Evolutionary conservation across 2,113 vertebrate species (phyloP).

Genomic region (Aplodontia rufa): DNA sequence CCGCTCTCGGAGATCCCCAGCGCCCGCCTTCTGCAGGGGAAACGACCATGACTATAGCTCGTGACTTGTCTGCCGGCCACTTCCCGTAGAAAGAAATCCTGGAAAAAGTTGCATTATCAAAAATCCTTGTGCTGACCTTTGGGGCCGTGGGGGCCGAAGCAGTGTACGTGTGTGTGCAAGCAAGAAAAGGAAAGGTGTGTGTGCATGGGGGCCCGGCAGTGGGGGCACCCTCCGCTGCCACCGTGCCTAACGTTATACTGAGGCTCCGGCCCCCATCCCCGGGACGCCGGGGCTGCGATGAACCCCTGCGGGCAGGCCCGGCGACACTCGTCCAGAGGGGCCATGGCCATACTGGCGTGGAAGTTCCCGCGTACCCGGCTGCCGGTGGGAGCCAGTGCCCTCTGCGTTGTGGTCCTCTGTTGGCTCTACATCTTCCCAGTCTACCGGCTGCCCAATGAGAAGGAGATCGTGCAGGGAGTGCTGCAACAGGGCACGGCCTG

Average conservation of each 20-base stretch:
- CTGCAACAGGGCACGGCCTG: slow-evolving; percentile 90
- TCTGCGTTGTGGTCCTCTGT: slow-evolving; percentile 92
- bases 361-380: slow-evolving; percentile 91
- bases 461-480: slow-evolving; percentile 93
- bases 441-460: slow-evolving; percentile 91
- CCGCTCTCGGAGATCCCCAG: neutral
- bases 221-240: neutral
- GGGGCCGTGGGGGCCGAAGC: neutral
- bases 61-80: slow-evolving; percentile 20
- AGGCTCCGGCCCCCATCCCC: neutral
- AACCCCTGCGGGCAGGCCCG: slow-evolving; percentile 68
- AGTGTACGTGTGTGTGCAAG: neutral
- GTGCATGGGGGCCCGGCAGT: slow-evolving; percentile 52
- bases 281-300: slow-evolving; percentile 48
- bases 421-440: slow-evolving; percentile 95
- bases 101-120: slow-evolving; percentile 70
- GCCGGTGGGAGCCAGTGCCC: slow-evolving; percentile 91
- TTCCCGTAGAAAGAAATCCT: slow-evolving; percentile 27
- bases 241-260: slow-evolving; percentile 15
- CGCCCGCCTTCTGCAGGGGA: slow-evolving; percentile 40
- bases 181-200: slow-evolving; percentile 18
- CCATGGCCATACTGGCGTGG: slow-evolving; percentile 82
- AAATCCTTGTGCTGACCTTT: slow-evolving; percentile 58
- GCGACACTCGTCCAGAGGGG: slow-evolving; percentile 77
- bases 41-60: slow-evolving; percentile 49